Percentiles rank a stretch among this genome's conserved stretches.
phyloP scores from a whole-genome alignment of 1,140 invertebrate species.

The Xylocopa sonorina region DNA sequence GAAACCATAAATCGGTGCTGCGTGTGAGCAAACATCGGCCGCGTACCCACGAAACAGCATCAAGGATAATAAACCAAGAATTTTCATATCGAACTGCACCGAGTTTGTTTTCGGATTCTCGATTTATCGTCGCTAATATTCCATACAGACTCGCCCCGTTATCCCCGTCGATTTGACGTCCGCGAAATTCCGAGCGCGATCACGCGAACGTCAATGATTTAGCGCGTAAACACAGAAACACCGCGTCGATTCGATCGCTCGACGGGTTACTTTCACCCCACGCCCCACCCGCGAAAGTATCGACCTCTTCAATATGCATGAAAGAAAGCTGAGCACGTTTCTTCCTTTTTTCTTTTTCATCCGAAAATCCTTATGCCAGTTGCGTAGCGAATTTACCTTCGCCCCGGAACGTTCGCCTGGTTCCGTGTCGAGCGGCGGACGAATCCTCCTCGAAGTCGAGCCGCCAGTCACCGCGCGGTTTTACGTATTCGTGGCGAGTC shows the following conservation, averaged over 20 bases:
- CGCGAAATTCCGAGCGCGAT: not conserved
- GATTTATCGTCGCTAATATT: not conserved
- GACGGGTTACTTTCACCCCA: slow-evolving; percentile 15
- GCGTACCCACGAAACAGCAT: slow-evolving; percentile 5
- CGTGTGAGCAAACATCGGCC: not conserved
- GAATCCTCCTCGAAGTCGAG: not conserved
- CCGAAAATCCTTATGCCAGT: slow-evolving; percentile 15
- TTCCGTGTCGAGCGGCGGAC: not conserved
- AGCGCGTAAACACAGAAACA: not conserved
- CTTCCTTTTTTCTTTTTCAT: too few relatives aligned
- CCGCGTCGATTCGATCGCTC: slow-evolving; percentile 12
- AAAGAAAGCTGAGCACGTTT: slow-evolving; percentile 22
- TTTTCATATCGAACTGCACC: not conserved
- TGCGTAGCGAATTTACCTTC: slow-evolving; percentile 3
- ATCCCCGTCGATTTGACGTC: not conserved
- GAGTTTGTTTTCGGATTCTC: not conserved
- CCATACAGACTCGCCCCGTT: not conserved
- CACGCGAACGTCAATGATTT: not conserved
- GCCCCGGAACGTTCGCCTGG: not conserved
- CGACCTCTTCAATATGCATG: slow-evolving; percentile 29
- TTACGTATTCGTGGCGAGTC: slow-evolving; percentile 11
- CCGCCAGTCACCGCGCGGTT: not conserved
- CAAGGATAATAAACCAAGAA: slow-evolving; percentile 22
- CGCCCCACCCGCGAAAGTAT: slow-evolving; percentile 9
- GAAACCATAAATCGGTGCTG: slow-evolving; percentile 46